phyloP scores from a whole-genome alignment of 2,113 vertebrate genomes.

The Pandion haliaetus region DNA sequence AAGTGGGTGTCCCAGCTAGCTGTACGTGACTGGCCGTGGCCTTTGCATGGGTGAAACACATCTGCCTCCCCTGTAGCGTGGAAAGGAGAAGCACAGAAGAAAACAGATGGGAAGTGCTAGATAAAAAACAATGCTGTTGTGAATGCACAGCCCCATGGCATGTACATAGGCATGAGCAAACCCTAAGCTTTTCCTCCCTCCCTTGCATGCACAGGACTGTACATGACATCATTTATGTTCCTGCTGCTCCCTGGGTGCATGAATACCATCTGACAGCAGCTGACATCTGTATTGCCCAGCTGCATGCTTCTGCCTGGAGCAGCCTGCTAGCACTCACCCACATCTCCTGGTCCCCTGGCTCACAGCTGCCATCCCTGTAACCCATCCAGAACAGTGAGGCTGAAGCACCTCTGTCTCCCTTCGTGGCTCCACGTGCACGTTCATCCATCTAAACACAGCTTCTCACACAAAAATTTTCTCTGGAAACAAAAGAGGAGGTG shows the following conservation, averaged over 20 bases:
- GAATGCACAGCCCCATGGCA: fast-evolving
- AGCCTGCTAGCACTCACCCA: background rate
- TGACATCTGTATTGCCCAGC: background rate
- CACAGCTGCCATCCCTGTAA: background rate
- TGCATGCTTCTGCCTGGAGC: background rate
- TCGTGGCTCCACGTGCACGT: fast-evolving
- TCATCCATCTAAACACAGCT: background rate
- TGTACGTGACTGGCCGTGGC: fast-evolving
- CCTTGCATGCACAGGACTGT: background rate
- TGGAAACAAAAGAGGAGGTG: background rate
- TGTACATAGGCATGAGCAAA: fast-evolving
- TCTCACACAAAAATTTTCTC: background rate
- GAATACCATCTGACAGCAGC: background rate
- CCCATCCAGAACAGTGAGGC: background rate
- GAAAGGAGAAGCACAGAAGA: background rate
- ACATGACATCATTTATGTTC: background rate
- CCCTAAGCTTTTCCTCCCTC: background rate
- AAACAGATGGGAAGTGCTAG: background rate
- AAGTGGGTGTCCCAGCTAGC: background rate
- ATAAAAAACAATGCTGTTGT: background rate
- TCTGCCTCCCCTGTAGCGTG: background rate
- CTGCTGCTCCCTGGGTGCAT: background rate
- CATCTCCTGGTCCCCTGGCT: background rate
- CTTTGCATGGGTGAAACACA: background rate
- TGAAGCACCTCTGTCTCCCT: background rate